Conservation (phyloP, 1,140 invertebrate genomes). For the Campoletis sonorensis region DNA sequence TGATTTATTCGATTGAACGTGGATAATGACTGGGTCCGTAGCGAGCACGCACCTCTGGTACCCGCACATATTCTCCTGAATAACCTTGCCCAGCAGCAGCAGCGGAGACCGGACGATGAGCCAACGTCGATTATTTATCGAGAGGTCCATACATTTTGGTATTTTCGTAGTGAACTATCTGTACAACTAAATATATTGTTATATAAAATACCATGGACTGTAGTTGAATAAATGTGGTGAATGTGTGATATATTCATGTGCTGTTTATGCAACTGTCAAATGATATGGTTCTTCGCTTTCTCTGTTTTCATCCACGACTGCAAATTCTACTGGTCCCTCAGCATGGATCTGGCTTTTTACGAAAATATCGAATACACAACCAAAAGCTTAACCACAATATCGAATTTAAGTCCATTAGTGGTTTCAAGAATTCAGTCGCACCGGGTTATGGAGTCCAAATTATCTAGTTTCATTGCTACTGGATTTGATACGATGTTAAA, state of each 20-base stretch:
- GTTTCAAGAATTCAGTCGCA: neutral
- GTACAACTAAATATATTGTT: neutral
- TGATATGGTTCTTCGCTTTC: too few relatives aligned
- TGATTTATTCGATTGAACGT: constrained; percentile 69
- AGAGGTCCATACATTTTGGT: constrained; percentile 11
- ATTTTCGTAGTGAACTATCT: neutral
- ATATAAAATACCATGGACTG: neutral
- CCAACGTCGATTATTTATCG: constrained; percentile 66
- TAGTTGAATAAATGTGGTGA: too few relatives aligned
- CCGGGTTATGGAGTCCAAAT: neutral
- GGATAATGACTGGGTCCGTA: constrained; percentile 59
- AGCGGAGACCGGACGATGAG: constrained; percentile 24
- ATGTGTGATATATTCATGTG: too few relatives aligned
- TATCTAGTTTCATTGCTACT: constrained; percentile 1
- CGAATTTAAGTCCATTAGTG: constrained; percentile 30
- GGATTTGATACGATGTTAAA: too few relatives aligned
- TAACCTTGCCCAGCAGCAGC: neutral
- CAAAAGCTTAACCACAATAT: constrained; percentile 8
- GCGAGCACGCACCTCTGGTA: constrained; percentile 42
- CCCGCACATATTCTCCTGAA: neutral
- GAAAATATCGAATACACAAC: neutral
- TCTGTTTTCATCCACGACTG: too few relatives aligned
- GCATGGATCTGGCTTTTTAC: too few relatives aligned
- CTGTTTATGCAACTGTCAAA: too few relatives aligned
- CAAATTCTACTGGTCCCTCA: too few relatives aligned